A percentile compares a stretch with the other conserved stretches of the same genome.
Evolutionary conservation across 2,888 invertebrate species (phyloP).

Genomic region (Cheilosia vulpina): DNA sequence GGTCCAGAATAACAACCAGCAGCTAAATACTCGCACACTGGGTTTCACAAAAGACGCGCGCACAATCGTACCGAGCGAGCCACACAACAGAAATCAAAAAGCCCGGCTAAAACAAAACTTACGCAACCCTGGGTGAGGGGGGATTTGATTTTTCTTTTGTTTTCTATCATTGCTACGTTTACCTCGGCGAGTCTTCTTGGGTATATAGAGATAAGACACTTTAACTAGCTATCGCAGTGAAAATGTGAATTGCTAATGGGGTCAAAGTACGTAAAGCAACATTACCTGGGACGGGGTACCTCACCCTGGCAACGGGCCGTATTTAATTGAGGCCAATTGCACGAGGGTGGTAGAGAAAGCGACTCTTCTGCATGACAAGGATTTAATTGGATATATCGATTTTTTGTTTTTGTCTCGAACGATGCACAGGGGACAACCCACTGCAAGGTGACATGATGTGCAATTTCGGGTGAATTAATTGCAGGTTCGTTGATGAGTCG

Average conservation of each 20-base stretch:
- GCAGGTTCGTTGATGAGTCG: constrained; percentile 47
- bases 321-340: constrained; percentile 31
- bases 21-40: not conserved
- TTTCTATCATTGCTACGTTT: constrained; percentile 13
- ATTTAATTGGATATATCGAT: constrained; percentile 69
- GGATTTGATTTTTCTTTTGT: not conserved
- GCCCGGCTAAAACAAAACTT: constrained; percentile 20
- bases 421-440: constrained; percentile 32
- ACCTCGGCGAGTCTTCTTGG: not conserved
- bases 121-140: constrained; percentile 13
- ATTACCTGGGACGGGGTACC: constrained; percentile 9
- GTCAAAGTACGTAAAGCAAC: constrained; percentile 1
- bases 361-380: constrained; percentile 25
- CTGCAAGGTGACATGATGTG: constrained; percentile 40
- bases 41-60: constrained; percentile 26
- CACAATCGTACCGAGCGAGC: not conserved
- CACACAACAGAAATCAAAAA: constrained; percentile 16
- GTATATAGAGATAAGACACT: constrained; percentile 20
- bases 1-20: constrained; percentile 13
- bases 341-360: constrained; percentile 25
- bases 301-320: not conserved
- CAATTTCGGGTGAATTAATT: constrained; percentile 56
- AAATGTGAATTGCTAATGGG: constrained; percentile 12
- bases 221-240: constrained; percentile 3
- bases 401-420: constrained; percentile 20